phyloP scores from a whole-genome alignment of 2,888 invertebrate species.

The Adelognathus sp. region DNA sequence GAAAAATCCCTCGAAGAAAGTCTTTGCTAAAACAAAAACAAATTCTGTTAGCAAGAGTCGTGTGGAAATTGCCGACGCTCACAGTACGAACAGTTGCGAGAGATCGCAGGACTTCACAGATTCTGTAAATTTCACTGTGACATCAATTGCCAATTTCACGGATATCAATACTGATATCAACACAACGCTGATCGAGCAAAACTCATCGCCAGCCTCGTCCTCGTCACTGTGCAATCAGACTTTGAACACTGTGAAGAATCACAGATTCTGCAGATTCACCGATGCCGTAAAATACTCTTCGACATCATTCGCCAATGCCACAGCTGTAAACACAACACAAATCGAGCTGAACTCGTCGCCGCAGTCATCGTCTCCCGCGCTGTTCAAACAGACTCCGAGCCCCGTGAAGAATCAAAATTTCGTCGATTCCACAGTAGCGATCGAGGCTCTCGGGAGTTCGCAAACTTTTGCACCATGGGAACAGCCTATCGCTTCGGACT shows the following conservation, averaged over 20 bases:
- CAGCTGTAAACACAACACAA: constrained; percentile 51
- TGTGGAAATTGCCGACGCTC: constrained; percentile 65
- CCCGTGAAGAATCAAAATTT: constrained; percentile 1
- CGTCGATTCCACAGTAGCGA: constrained; percentile 44
- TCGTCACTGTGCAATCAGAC: background rate
- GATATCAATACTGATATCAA: constrained; percentile 60
- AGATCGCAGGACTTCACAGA: background rate
- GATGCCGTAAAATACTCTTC: constrained; percentile 35
- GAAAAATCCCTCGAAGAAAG: constrained; percentile 19
- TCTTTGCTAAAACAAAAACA: background rate
- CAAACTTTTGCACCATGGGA: background rate
- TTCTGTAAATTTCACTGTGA: constrained; percentile 39
- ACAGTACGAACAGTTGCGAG: constrained; percentile 64
- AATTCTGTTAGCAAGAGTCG: constrained; percentile 26
- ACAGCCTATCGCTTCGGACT: background rate
- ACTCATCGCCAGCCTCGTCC: background rate
- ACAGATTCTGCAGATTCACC: constrained; percentile 43
- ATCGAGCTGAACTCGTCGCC: background rate
- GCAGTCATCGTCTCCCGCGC: background rate
- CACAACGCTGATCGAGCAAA: background rate
- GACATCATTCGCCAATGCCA: constrained; percentile 63
- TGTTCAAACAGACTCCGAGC: background rate
- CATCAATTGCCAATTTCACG: constrained; percentile 63
- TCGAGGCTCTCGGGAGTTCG: background rate
- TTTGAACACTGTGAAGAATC: background rate